These are phyloP conservation scores for Sorex araneus DNA, from an alignment of 2,113 vertebrate genomes.

Conservation along the genomic window DNA sequence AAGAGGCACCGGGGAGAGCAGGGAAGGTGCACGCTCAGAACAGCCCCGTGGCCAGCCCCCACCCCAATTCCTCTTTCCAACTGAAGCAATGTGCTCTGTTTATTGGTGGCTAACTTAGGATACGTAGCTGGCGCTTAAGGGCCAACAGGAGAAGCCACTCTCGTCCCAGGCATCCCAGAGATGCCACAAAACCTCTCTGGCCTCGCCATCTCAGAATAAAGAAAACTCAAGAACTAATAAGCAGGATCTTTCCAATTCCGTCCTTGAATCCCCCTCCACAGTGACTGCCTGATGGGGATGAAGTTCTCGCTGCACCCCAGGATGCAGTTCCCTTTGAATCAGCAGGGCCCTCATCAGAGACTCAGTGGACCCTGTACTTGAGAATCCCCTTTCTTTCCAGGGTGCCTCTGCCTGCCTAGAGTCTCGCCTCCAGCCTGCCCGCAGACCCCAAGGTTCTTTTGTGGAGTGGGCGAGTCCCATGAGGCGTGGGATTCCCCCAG, in stretches of 20 bases:
- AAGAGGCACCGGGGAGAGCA: not conserved
- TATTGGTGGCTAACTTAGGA: not conserved
- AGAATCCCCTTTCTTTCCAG: not conserved
- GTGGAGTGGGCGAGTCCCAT: no score
- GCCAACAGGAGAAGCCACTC: not conserved
- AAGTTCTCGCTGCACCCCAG: not conserved
- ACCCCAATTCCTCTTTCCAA: not conserved
- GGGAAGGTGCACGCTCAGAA: not conserved
- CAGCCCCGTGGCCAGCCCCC: not conserved
- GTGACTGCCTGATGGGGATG: not conserved
- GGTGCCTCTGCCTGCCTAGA: not conserved
- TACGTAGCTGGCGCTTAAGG: not conserved
- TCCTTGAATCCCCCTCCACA: not conserved
- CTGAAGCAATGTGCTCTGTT: not conserved
- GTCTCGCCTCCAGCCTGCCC: not conserved
- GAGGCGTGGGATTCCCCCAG: no score
- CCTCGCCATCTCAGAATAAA: not conserved
- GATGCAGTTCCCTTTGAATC: not conserved
- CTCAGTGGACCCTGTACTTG: fast-evolving
- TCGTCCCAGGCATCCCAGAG: not conserved
- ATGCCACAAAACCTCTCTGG: not conserved
- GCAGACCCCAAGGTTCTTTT: no score
- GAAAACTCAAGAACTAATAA: not conserved
- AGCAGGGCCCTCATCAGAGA: not conserved
- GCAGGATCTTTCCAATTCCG: not conserved